Evolutionary conservation across 2,888 invertebrate species (phyloP).

Genomic region (Scaptomyza cyrtandrae): DNA sequence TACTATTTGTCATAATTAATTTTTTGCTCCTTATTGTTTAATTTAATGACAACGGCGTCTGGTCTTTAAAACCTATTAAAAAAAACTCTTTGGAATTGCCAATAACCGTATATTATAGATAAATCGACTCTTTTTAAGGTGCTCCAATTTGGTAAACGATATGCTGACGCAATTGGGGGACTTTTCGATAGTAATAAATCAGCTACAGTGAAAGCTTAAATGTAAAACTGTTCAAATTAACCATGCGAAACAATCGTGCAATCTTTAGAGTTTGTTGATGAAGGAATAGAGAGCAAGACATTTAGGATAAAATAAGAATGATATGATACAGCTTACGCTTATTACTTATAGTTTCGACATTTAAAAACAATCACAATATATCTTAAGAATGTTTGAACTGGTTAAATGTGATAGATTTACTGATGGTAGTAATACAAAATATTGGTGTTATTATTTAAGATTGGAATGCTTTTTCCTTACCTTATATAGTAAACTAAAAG

Average conservation of each 20-base stretch:
- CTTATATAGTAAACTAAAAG: neutral
- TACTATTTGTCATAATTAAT: slow-evolving; percentile 75
- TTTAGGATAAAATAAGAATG: no score
- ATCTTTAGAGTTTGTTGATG: neutral
- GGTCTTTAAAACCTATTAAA: slow-evolving; percentile 55
- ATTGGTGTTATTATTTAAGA: no score
- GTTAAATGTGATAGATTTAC: no score
- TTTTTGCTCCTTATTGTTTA: slow-evolving; percentile 66
- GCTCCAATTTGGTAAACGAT: slow-evolving; percentile 63
- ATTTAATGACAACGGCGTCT: slow-evolving; percentile 49
- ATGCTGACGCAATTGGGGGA: slow-evolving; percentile 33
- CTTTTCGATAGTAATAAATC: slow-evolving; percentile 50
- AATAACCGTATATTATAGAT: slow-evolving; percentile 22
- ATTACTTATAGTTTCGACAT: no score
- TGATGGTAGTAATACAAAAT: no score
- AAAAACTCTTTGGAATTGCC: slow-evolving; percentile 31
- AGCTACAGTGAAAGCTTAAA: slow-evolving; percentile 59
- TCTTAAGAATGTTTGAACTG: no score
- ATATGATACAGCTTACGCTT: no score
- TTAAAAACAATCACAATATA: no score
- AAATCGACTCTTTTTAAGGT: slow-evolving; percentile 37
- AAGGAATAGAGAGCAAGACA: no score
- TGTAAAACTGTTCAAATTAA: slow-evolving; percentile 20
- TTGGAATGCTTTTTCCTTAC: neutral
- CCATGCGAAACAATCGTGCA: slow-evolving; percentile 21